Percentiles rank a stretch among this genome's conserved stretches.
These are phyloP conservation scores for Lutraria lutraria DNA, from an alignment of 2,888 invertebrate genomes.

Conservation along the genomic window DNA sequence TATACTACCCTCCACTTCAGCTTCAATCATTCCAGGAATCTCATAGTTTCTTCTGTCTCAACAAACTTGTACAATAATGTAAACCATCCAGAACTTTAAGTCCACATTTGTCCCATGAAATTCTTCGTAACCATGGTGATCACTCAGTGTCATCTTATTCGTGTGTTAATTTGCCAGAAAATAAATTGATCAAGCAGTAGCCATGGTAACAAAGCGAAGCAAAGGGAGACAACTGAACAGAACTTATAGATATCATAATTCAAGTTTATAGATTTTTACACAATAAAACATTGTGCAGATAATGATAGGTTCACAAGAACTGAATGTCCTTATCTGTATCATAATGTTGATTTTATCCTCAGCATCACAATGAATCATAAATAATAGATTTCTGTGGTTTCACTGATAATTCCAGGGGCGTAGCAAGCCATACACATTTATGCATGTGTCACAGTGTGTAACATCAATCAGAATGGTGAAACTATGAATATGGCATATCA, in stretches of 20 bases:
- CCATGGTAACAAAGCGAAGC: conserved; percentile 5
- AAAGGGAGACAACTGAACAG: conserved; percentile 19
- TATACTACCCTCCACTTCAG: neutral
- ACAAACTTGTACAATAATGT: neutral
- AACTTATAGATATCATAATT: neutral
- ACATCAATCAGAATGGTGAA: too few species aligned
- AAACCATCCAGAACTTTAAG: too few species aligned
- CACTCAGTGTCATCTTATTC: neutral
- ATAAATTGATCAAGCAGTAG: conserved; percentile 1
- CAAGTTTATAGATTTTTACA: neutral
- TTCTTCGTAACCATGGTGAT: neutral
- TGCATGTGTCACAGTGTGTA: too few species aligned
- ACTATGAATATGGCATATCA: too few species aligned
- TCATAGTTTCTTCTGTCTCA: neutral
- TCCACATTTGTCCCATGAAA: neutral
- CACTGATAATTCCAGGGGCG: too few species aligned
- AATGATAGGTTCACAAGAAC: neutral
- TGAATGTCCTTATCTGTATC: too few species aligned
- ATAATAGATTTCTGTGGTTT: too few species aligned
- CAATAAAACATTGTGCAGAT: neutral
- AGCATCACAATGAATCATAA: too few species aligned
- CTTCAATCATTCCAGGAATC: neutral
- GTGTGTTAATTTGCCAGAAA: neutral
- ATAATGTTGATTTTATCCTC: too few species aligned
- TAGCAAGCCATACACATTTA: too few species aligned